phyloP scores from a whole-genome alignment of 2,797 vertebrate species.

The Phalanger gymnotis region DNA sequence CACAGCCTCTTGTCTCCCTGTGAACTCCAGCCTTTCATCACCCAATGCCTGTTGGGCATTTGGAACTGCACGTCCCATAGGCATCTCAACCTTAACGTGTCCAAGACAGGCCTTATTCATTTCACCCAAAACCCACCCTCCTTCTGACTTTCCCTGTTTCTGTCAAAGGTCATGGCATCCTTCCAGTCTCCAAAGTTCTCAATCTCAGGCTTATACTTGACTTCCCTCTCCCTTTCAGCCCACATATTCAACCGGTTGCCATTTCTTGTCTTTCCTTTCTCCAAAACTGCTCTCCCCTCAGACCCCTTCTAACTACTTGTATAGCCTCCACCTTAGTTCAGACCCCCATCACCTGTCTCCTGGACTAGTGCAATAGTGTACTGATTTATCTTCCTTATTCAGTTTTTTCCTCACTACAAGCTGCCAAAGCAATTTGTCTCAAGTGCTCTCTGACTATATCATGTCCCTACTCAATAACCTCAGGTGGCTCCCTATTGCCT shows the following conservation, averaged over 20 bases:
- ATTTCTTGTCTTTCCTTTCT: background rate
- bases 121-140: background rate
- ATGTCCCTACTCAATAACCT: background rate
- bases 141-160: background rate
- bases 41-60: background rate
- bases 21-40: background rate
- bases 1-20: background rate
- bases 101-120: background rate
- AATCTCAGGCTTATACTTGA: background rate
- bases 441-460: background rate
- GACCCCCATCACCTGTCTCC: background rate
- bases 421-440: background rate
- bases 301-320: background rate
- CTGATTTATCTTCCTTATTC: background rate
- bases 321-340: background rate
- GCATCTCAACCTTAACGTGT: background rate
- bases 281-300: background rate
- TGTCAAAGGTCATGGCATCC: background rate
- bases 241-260: background rate
- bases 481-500: background rate
- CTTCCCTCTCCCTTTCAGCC: background rate
- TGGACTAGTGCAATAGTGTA: background rate
- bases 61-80: background rate
- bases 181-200: background rate
- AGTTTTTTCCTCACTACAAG: background rate